These are phyloP conservation scores for Sterna hirundo DNA, from an alignment of 2,113 vertebrate genomes.

Conservation along the genomic window DNA sequence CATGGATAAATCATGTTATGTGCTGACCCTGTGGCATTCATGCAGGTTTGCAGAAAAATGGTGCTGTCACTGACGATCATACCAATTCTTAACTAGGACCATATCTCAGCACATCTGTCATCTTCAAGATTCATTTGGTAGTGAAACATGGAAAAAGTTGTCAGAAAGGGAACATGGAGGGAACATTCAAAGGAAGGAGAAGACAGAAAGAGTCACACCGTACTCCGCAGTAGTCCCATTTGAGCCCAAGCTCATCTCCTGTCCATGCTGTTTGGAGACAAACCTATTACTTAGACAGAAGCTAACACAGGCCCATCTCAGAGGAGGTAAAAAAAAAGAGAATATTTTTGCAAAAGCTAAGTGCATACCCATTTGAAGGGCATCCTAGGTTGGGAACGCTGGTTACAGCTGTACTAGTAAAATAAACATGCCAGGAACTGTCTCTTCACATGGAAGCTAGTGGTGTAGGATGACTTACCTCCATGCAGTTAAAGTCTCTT, in stretches of 20 bases:
- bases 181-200: background rate
- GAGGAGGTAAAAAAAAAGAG: background rate
- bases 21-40: background rate
- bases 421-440: background rate
- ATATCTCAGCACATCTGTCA: background rate
- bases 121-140: background rate
- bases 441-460: background rate
- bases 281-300: background rate
- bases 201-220: background rate
- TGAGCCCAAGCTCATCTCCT: background rate
- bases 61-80: background rate
- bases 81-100: background rate
- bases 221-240: background rate
- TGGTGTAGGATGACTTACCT: background rate
- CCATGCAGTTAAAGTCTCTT: background rate
- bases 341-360: background rate
- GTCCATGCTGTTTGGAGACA: background rate
- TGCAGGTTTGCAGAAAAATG: background rate
- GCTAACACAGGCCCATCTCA: background rate
- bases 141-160: background rate
- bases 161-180: background rate
- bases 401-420: background rate
- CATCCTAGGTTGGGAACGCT: rapidly evolving
- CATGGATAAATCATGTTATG: background rate
- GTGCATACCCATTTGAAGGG: background rate